These are phyloP conservation scores for Spodoptera exigua DNA, from an alignment of 2,888 invertebrate species.

Conservation along the genomic window DNA sequence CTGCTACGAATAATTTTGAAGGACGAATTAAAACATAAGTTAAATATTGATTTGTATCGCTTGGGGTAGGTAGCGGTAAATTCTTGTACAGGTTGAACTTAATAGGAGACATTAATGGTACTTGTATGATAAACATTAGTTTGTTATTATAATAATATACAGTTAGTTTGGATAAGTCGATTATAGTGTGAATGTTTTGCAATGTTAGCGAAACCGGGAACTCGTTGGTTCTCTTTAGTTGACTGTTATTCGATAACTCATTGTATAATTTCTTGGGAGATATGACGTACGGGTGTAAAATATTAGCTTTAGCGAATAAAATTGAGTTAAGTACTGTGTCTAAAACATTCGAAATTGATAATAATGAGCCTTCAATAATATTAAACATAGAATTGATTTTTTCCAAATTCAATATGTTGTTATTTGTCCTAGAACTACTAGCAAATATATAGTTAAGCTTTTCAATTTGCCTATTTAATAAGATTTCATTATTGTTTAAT, in stretches of 20 bases:
- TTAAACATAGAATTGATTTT: no score
- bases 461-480: constrained; percentile 11
- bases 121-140: constrained; percentile 34
- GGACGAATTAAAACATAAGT: constrained; percentile 36
- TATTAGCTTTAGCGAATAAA: no score
- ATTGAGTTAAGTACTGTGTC: no score
- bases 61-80: constrained; percentile 28
- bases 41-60: background rate
- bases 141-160: no score
- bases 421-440: constrained; percentile 4
- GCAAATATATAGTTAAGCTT: constrained; percentile 13
- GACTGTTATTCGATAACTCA: constrained; percentile 11
- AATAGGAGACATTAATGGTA: constrained; percentile 14
- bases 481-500: constrained; percentile 26
- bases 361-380: no score
- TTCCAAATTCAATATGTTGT: constrained; percentile 37
- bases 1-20: constrained; percentile 24
- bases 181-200: constrained; percentile 24
- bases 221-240: constrained; percentile 16
- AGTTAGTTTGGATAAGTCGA: no score
- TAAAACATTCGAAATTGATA: no score
- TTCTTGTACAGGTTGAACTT: constrained; percentile 31
- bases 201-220: constrained; percentile 17
- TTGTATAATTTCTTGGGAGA: constrained; percentile 18
- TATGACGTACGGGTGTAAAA: constrained; percentile 30